Base-by-base conservation (phyloP, 2,113 vertebrate species). In the Ceyx melanurus region DNA sequence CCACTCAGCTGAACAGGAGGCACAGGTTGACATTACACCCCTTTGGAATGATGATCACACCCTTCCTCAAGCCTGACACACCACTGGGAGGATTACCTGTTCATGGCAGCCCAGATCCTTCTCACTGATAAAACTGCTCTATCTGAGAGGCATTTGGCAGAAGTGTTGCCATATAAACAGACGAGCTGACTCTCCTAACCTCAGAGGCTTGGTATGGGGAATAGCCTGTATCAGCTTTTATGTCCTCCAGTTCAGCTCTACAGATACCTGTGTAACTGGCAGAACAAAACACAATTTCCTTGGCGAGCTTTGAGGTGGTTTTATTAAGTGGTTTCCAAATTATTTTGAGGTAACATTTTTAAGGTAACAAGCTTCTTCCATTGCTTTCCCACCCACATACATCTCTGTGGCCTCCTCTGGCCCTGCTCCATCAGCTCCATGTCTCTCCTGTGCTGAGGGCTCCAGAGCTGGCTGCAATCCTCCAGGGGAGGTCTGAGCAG, bases 31-130 rank as follows among this genome's bases (percentile, higher is more conserved):
- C 53, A 26, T 88, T 71, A 72, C 68, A 40, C 40, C 81, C 40
- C 92, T 86, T 57, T 90, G 94, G 93, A 95, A 96, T 88, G 90
- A 90, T 93, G 93, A 88, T 95, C 80, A 94, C 65, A 70, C 65
- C 92, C 86, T 95, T 77, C 72, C 87, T 71, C n/a, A 60, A 88
- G 76, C 68, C 79, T 92, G 96, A 93, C 90, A 83, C 92, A 89
- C 65, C 88, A 93, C 80, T 56, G 86, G 85, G 60, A 95, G 68
- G 86, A 88, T 88, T 95, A 83, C 81, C 81, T 79, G 89, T 80
- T 64, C 81, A 51, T 31, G 86, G 84, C 58, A 89, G 67, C 76
- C 74, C 53, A 94, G 94, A 95, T 96, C 51, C 60, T 82, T 76
- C 92, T 80, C 46, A 31, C 64, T 62, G 86, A 96, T 90, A 96